Evolutionary conservation across 2,888 invertebrate species (phyloP), one percentile per base, ranked within the genome.

Genomic region (Graphium colonna): DNA sequence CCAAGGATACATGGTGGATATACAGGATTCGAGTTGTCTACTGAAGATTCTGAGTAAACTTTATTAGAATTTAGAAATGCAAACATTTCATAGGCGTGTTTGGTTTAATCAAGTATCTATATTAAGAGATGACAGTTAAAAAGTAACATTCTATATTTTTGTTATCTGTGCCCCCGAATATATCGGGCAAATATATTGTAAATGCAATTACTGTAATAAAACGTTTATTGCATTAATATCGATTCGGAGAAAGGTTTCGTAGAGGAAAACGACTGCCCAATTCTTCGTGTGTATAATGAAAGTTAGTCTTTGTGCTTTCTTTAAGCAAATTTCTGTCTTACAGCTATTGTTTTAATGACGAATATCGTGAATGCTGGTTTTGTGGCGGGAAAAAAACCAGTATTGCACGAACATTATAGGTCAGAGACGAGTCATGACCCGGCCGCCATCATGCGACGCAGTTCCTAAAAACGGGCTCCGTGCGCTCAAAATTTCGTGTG

Each of bases 371-470:
- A 54, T 44, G 38, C 43, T 18, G 57, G 55, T 31, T 39, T 52
- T 52, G 54, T 60, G 65, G 53, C 50, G 67, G 68, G 62, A n/a
- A 65, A 64, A 70, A 76, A 85, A 86, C 85, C 84, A 83, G 84
- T 85, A 85, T 78, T 63, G 73, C 79, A 82, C 84, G 77, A 77
- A 76, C 74, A 76, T 74, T 71, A 75, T 83, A 80, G 86, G 85
- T 86, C 85, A 84, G 71, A 75, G 76, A 66, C 77, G 74, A 67
- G 68, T 68, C 78, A 72, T 80, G 82, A 82, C 81, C 54, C 54
- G 54, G 46, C 50, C 50, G 54, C 49, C 26, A 50, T 55, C 50
- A 54, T 49, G 53, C 49, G 31, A 44, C 53, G 53, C 44, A 16
- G 49, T 54, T 33, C 17, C 33, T 54, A 46, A 50, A 54, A 50